Conservation (phyloP, 2,888 invertebrate genomes). For the Agriopis marginaria region DNA sequence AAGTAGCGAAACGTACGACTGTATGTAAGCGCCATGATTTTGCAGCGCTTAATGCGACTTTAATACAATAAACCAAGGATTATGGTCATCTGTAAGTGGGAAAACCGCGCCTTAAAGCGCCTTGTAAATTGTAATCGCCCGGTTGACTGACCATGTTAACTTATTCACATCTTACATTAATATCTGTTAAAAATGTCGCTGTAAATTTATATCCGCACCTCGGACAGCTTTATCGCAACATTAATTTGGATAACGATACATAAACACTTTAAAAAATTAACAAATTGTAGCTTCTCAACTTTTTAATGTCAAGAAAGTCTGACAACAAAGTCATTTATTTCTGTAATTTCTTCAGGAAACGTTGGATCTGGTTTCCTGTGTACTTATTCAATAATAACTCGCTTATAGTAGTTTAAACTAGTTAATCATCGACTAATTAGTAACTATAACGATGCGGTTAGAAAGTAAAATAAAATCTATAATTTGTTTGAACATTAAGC, state of each 20-base stretch:
- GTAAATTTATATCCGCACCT: slow-evolving; percentile 31
- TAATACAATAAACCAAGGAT: too few relatives aligned
- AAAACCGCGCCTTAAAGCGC: too few relatives aligned
- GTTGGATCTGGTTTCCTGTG: slow-evolving; percentile 17
- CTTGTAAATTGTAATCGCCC: slow-evolving; percentile 8
- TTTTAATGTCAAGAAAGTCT: slow-evolving; percentile 28
- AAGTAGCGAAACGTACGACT: too few relatives aligned
- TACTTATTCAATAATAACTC: not conserved
- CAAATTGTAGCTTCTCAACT: slow-evolving; percentile 3
- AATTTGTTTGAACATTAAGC: not conserved
- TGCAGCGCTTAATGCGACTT: too few relatives aligned
- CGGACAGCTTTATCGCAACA: slow-evolving; percentile 36
- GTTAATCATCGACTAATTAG: not conserved
- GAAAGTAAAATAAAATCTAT: slow-evolving; percentile 3
- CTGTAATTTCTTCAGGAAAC: slow-evolving; percentile 24
- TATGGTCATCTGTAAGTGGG: too few relatives aligned
- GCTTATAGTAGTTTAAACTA: not conserved
- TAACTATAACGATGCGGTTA: not conserved
- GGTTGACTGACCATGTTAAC: slow-evolving; percentile 11
- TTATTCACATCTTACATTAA: slow-evolving; percentile 19
- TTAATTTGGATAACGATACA: slow-evolving; percentile 35
- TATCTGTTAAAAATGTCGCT: slow-evolving; percentile 26
- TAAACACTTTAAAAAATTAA: slow-evolving; percentile 32
- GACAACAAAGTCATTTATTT: slow-evolving; percentile 15
- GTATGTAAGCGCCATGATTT: too few relatives aligned